Conservation (phyloP, 2,797 vertebrate genomes). For the Mormyrops boulengeri region DNA sequence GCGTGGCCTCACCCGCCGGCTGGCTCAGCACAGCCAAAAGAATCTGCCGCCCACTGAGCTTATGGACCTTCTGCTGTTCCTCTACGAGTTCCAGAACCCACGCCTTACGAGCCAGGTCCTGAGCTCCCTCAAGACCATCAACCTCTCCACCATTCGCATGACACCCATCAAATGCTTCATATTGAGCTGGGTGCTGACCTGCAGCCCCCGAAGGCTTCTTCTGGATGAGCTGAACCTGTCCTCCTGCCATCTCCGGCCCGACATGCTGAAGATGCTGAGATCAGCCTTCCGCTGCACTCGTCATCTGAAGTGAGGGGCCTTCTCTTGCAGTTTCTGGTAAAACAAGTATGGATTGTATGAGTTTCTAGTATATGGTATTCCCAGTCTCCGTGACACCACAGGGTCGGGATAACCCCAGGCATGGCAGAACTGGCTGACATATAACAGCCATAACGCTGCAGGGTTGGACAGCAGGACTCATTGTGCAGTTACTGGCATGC, state of each 20-base stretch:
- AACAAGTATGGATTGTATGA: background rate
- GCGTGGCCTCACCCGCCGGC: conserved; percentile 72
- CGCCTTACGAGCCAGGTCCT: conserved; percentile 79
- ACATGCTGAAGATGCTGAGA: conserved; percentile 64
- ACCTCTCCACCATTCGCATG: conserved; percentile 76
- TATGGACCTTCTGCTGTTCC: conserved; percentile 86
- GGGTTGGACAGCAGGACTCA: background rate
- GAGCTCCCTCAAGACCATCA: conserved; percentile 67
- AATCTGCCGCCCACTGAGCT: conserved; percentile 80
- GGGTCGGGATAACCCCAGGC: background rate
- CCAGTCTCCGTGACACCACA: background rate
- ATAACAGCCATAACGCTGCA: background rate
- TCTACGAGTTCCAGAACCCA: conserved; percentile 94
- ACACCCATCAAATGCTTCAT: conserved; percentile 86
- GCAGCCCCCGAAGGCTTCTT: conserved; percentile 59
- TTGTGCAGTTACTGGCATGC: background rate
- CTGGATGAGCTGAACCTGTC: conserved; percentile 80
- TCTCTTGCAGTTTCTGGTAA: background rate
- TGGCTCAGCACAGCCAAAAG: conserved; percentile 68
- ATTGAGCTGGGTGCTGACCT: conserved; percentile 74
- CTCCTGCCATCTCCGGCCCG: conserved; percentile 74
- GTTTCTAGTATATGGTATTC: background rate
- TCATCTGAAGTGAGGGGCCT: conserved; percentile 76
- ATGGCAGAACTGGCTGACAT: background rate
- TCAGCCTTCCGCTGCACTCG: conserved; percentile 75